These are phyloP conservation scores for Ptiloglossa arizonensis DNA, from an alignment of 1,140 invertebrate genomes.

Conservation along the genomic window DNA sequence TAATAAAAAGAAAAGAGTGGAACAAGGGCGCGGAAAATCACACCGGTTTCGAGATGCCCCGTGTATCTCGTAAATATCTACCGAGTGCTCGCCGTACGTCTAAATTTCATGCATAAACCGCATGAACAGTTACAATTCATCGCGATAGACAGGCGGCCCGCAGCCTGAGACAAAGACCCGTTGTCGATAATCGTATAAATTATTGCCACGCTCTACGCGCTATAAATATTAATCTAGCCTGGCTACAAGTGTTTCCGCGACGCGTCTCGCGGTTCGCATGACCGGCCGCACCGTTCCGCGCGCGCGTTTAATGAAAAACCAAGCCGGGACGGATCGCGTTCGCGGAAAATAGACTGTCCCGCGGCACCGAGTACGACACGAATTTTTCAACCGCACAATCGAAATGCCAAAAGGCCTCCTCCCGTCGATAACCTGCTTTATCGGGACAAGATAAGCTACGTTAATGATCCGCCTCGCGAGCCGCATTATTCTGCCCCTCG, in stretches of 20 bases:
- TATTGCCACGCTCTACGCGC: slow-evolving; percentile 13
- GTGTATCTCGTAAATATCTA: background rate
- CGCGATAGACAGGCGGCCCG: background rate
- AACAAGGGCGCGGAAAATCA: background rate
- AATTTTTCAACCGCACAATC: background rate
- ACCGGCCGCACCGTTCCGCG: background rate
- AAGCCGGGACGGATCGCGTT: background rate
- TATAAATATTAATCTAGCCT: slow-evolving; percentile 13
- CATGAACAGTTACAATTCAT: slow-evolving; percentile 30
- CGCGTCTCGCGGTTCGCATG: background rate
- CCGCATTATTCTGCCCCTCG: background rate
- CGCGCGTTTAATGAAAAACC: background rate
- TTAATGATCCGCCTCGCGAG: background rate
- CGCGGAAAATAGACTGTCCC: too few relatives aligned
- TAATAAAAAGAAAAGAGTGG: too few relatives aligned
- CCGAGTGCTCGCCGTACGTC: background rate
- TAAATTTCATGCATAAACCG: slow-evolving; percentile 25
- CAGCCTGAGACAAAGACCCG: slow-evolving; percentile 24
- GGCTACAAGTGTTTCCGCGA: slow-evolving; percentile 9
- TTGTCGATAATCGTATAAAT: slow-evolving; percentile 26
- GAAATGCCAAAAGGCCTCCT: background rate
- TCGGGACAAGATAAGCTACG: background rate
- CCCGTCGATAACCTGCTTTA: background rate
- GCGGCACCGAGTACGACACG: background rate
- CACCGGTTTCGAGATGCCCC: background rate